Evolutionary conservation across 2,113 vertebrate genomes (phyloP).

Genomic region (Halichoerus grypus): DNA sequence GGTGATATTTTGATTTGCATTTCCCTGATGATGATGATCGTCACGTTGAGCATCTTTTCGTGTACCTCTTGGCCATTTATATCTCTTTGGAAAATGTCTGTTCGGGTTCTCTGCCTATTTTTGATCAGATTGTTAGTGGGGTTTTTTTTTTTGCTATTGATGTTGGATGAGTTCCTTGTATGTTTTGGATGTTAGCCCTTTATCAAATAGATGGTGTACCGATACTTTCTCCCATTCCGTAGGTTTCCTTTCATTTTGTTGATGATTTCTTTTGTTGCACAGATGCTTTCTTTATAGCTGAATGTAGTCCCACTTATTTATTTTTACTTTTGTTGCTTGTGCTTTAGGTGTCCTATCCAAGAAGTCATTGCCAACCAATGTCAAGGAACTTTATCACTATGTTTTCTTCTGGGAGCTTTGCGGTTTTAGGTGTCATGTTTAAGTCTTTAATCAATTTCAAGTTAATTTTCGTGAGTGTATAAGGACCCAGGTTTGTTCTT

Average conservation of each 20-base stretch:
- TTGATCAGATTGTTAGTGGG: neutral
- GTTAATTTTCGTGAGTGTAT: neutral
- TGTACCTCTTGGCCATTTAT: neutral
- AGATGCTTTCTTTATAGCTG: constrained; percentile 12
- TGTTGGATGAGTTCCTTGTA: neutral
- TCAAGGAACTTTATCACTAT: neutral
- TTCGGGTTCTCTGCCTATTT: neutral
- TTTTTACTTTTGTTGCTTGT: constrained; percentile 40
- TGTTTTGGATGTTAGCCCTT: neutral
- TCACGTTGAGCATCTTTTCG: constrained; percentile 3
- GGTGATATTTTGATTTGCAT: constrained; percentile 26
- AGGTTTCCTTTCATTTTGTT: constrained; percentile 27
- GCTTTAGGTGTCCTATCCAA: neutral
- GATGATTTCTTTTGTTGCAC: neutral
- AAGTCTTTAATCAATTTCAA: constrained; percentile 41
- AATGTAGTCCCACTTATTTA: neutral
- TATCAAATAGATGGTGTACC: neutral
- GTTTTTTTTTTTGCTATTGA: neutral
- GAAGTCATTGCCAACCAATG: neutral
- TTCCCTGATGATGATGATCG: neutral
- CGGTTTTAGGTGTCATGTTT: neutral
- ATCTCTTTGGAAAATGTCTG: neutral
- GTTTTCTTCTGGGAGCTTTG: constrained; percentile 28
- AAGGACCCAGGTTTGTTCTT: neutral
- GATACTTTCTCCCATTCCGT: neutral